Conservation (phyloP, 2,888 invertebrate species). For the Platypus cylindrus region DNA sequence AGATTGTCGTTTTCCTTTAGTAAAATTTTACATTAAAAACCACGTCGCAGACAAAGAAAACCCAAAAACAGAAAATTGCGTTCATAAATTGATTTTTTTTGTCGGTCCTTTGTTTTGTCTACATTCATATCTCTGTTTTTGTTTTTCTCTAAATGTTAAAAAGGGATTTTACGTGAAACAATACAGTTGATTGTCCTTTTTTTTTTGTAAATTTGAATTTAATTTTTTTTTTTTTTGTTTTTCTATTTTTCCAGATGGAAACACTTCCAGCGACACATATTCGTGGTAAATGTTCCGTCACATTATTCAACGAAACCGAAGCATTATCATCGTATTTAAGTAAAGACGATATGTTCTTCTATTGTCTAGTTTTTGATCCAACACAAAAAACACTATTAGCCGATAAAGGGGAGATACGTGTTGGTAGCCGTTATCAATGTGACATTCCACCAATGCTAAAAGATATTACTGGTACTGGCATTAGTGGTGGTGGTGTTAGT, state of each 20-base stretch:
- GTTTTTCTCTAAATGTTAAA: constrained; percentile 5
- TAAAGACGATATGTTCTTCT: constrained; percentile 98
- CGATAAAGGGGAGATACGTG: constrained; percentile 90
- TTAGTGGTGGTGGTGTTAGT: too few relatives aligned
- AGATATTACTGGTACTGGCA: too few relatives aligned
- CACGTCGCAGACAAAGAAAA: too few relatives aligned
- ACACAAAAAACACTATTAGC: constrained; percentile 96
- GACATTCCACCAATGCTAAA: constrained; percentile 73
- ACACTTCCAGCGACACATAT: constrained; percentile 98
- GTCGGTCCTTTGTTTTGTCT: too few relatives aligned
- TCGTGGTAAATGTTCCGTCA: constrained; percentile 97
- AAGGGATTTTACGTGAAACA: background rate
- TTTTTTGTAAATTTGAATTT: too few relatives aligned
- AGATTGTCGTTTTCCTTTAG: too few relatives aligned
- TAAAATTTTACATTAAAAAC: too few relatives aligned
- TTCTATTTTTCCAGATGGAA: constrained; percentile 59
- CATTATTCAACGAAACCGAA: constrained; percentile 97
- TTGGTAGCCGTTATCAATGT: constrained; percentile 64
- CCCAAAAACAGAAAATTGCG: too few relatives aligned
- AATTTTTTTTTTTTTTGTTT: background rate
- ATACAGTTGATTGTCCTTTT: background rate
- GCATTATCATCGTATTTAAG: constrained; percentile 90
- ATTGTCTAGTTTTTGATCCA: constrained; percentile 98
- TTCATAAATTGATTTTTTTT: too few relatives aligned
- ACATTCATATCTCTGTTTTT: too few relatives aligned